These are phyloP conservation scores for Sebastes schlegelii DNA, from an alignment of 2,113 vertebrate genomes.

Conservation along the genomic window DNA sequence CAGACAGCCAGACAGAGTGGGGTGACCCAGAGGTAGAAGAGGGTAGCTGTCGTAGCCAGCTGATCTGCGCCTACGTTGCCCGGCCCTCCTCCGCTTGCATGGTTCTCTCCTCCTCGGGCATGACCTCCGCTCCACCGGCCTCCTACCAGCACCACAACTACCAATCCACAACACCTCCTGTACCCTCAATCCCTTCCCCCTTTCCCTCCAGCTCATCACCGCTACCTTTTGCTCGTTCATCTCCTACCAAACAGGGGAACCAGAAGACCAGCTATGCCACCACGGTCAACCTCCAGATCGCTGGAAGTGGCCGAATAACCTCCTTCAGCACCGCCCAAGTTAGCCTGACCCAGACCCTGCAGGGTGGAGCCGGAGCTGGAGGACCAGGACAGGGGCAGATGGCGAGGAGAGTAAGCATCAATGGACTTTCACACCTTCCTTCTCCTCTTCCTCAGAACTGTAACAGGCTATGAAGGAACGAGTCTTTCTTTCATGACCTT, in stretches of 20 bases:
- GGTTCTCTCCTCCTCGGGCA: slow-evolving; percentile 30
- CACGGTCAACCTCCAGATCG: slow-evolving; percentile 91
- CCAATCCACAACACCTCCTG: neutral
- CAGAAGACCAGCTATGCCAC: slow-evolving; percentile 90
- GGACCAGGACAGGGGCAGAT: slow-evolving; percentile 45
- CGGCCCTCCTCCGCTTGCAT: slow-evolving; percentile 30
- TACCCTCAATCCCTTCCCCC: neutral
- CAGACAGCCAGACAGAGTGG: slow-evolving; percentile 45
- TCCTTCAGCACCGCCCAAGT: slow-evolving; percentile 91
- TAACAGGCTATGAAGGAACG: slow-evolving; percentile 58
- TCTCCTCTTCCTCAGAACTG: slow-evolving; percentile 68
- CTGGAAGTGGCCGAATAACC: slow-evolving; percentile 87
- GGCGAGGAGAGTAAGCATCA: slow-evolving; percentile 80
- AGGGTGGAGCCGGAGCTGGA: slow-evolving; percentile 35
- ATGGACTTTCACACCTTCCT: slow-evolving; percentile 71
- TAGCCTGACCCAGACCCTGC: slow-evolving; percentile 88
- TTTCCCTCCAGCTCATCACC: slow-evolving; percentile 18
- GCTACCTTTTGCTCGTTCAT: neutral
- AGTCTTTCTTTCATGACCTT: too few species aligned
- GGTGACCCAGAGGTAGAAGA: slow-evolving; percentile 59
- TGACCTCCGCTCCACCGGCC: slow-evolving; percentile 31
- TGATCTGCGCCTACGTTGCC: slow-evolving; percentile 80
- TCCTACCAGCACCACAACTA: slow-evolving; percentile 6
- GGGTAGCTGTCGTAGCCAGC: slow-evolving; percentile 72
- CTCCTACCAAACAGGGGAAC: slow-evolving; percentile 49